Base-by-base conservation (phyloP, 2,888 invertebrate species). In the Anarsia innoxiella region DNA sequence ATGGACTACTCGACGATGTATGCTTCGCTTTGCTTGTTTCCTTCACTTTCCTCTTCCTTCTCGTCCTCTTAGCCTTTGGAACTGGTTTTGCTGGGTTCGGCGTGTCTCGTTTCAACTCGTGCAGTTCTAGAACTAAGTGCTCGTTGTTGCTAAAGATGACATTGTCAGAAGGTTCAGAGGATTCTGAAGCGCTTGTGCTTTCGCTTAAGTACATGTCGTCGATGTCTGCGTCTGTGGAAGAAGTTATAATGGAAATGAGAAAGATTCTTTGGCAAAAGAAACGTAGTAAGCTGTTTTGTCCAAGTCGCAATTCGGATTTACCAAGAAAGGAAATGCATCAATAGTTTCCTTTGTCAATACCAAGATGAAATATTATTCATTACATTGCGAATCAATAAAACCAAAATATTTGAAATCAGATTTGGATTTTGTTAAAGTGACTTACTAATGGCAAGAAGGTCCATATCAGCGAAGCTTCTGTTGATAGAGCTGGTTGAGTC, bases 51-150 rank as follows among this genome's bases (percentile, higher is more conserved):
- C 62, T 68, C 45, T 59, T 76, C 36, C 51, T 66, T 39, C 59
- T 45, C 28, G 53, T 56, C 38, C 31, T 15, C 49, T 47, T 19
- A 39, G 35, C 5, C 16, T 14, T 25, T 12, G 19, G 4, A 2
- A 6, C 13, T 16, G 12, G 13, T 12, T n/a, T n/a, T 23, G 25
- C 25, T 12, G 36, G 12, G 1, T 29, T 19, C 3, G 19, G 6
- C 19, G 23, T 6, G 5, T 23, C 25, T 15, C 30, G n/a, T 9
- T 53, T 54, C 15, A 74, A 23, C 3, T 68, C 65, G 37, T 72
- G 71, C 0, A 76, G 50, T 12, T 76, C 68, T 12, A 74, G 50
- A 1, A 76, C 52, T 9, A 10, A 66, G 53, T 0, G 56, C 59
- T 1, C 51, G 29, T 6, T 51, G 50, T 8, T 8, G 3, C 8